Percentiles rank a stretch among this genome's conserved stretches.
phyloP scores from a whole-genome alignment of 2,888 invertebrate genomes.

The Ormyrus pomaceus region DNA sequence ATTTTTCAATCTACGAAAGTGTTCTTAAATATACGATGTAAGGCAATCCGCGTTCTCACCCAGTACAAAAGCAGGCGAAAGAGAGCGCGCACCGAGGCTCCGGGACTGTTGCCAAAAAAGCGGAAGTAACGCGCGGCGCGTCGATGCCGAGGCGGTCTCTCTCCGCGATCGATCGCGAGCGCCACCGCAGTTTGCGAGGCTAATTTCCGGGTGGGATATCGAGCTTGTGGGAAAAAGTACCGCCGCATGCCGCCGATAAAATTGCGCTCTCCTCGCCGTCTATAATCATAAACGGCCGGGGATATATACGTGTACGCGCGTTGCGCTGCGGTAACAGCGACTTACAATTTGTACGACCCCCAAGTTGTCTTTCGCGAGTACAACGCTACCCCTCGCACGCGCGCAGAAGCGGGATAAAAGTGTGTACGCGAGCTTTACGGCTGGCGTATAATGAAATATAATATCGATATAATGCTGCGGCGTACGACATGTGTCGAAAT shows the following conservation, averaged over 20 bases:
- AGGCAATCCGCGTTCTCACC: too few relatives aligned
- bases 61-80: too few relatives aligned
- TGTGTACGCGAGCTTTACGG: neutral
- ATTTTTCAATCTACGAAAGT: too few relatives aligned
- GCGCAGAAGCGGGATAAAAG: slow-evolving; percentile 2
- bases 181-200: slow-evolving; percentile 23
- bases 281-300: slow-evolving; percentile 48
- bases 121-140: slow-evolving; percentile 11
- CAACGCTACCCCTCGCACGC: neutral
- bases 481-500: too few relatives aligned
- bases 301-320: slow-evolving; percentile 8
- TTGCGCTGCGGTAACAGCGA: slow-evolving; percentile 31
- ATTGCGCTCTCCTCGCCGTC: slow-evolving; percentile 18
- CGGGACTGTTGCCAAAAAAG: neutral
- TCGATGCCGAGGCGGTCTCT: slow-evolving; percentile 4
- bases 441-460: neutral
- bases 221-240: neutral
- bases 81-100: too few relatives aligned
- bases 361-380: neutral
- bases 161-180: slow-evolving; percentile 24
- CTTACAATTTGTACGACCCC: slow-evolving; percentile 44
- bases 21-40: too few relatives aligned
- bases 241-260: slow-evolving; percentile 38
- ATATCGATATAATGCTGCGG: neutral
- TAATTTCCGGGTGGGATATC: slow-evolving; percentile 24